A percentile compares a stretch with the other conserved stretches of the same genome.
phyloP scores from a whole-genome alignment of 2,797 vertebrate species.

The Delichon dasypus region DNA sequence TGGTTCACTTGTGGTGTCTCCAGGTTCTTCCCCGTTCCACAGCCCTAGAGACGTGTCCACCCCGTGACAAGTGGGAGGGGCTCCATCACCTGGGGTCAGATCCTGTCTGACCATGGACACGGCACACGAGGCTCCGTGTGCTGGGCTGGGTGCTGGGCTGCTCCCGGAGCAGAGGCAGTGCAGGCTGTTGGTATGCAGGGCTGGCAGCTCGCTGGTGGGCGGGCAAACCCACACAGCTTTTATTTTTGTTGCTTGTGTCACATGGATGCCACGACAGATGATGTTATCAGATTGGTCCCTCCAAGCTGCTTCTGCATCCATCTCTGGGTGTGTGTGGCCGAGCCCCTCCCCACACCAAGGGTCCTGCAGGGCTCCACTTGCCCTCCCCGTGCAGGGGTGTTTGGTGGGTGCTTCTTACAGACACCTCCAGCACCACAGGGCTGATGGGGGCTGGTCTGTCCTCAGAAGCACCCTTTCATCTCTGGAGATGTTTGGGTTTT shows the following conservation, averaged over 20 bases:
- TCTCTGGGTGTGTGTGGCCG: background rate
- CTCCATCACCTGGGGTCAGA: rapidly evolving
- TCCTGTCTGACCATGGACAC: rapidly evolving
- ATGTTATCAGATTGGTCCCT: background rate
- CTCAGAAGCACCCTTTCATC: background rate
- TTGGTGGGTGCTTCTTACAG: background rate
- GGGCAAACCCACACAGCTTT: constrained; percentile 49
- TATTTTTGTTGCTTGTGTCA: constrained; percentile 63
- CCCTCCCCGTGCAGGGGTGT: background rate
- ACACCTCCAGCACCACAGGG: background rate
- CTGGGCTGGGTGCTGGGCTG: background rate
- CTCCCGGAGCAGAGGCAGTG: background rate
- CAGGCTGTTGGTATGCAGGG: background rate
- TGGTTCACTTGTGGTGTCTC: rapidly evolving
- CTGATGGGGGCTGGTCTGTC: background rate
- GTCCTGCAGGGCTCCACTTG: background rate
- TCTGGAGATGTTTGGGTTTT: background rate
- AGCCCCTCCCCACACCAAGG: rapidly evolving
- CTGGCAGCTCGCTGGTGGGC: constrained; percentile 62
- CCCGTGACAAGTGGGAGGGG: background rate
- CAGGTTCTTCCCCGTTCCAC: background rate
- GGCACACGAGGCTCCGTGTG: background rate
- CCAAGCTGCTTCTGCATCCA: background rate
- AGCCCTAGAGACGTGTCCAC: rapidly evolving
- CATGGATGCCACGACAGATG: background rate